Evolutionary conservation across 2,888 invertebrate species (phyloP).

Genomic region (Atrina japonica): DNA sequence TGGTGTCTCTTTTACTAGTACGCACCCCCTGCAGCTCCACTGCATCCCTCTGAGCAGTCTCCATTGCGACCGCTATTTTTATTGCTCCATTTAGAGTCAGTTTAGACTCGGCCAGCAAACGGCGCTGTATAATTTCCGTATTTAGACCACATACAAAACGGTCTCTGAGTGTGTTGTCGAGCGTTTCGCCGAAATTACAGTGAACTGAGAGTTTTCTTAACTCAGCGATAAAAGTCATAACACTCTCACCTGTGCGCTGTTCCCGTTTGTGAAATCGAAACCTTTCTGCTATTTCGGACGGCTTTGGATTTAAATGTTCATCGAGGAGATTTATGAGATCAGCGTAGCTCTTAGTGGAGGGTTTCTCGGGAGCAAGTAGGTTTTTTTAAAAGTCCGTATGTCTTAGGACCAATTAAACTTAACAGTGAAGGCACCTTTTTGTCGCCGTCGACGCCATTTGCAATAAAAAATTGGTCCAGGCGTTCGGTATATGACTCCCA

Average conservation of each 20-base stretch:
- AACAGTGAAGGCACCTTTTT: conserved; percentile 11
- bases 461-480: conserved; percentile 13
- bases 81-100: conserved; percentile 31
- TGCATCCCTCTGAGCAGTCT: conserved; percentile 41
- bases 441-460: conserved; percentile 14
- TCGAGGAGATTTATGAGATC: conserved; percentile 33
- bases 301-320: conserved; percentile 34
- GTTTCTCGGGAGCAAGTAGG: conserved; percentile 1
- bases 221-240: conserved; percentile 45
- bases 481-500: conserved; percentile 17
- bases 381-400: conserved; percentile 17
- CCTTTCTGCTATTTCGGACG: neutral
- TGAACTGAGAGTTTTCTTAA: too few relatives aligned
- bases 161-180: neutral
- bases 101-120: conserved; percentile 30
- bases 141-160: conserved; percentile 3
- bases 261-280: too few relatives aligned
- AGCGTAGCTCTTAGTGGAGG: conserved; percentile 1
- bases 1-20: neutral
- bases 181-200: neutral
- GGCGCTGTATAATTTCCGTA: conserved; percentile 3
- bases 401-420: conserved; percentile 10
- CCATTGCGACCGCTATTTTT: conserved; percentile 42
- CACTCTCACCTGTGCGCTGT: too few relatives aligned
- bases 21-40: conserved; percentile 28